A percentile compares a stretch with the other conserved stretches of the same genome.
Conservation (phyloP, 2,888 invertebrate species). For the Phortica okadai region DNA sequence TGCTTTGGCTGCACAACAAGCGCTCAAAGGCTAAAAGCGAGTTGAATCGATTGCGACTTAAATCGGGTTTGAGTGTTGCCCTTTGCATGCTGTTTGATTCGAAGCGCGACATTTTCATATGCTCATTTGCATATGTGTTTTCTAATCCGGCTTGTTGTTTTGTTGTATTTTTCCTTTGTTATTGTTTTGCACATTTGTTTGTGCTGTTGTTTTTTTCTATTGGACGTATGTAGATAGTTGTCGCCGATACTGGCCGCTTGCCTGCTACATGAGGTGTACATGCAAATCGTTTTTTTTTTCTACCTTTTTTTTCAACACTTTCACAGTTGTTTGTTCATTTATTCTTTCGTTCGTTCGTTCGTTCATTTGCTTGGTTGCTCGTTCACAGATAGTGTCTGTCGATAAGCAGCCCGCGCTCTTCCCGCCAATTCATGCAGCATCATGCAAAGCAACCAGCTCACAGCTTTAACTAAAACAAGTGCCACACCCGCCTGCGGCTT, state of each 20-base stretch:
- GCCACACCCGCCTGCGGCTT: slow-evolving; percentile 24
- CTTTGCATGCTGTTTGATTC: no score
- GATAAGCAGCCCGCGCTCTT: slow-evolving; percentile 49
- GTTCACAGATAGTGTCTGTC: slow-evolving; percentile 58
- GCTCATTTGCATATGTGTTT: slow-evolving; percentile 16
- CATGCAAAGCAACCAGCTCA: no score
- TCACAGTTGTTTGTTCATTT: slow-evolving; percentile 55
- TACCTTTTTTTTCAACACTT: slow-evolving; percentile 70
- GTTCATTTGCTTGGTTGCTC: slow-evolving; percentile 50
- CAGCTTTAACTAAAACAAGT: neutral
- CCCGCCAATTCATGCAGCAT: neutral
- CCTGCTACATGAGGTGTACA: slow-evolving; percentile 40
- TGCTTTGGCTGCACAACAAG: neutral
- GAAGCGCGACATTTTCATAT: neutral
- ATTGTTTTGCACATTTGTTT: neutral
- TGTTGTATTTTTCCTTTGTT: neutral
- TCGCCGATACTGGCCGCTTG: slow-evolving; percentile 36
- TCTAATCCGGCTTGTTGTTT: slow-evolving; percentile 1
- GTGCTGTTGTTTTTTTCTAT: neutral
- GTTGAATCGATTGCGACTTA: neutral
- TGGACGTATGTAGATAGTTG: neutral
- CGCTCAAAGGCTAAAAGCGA: neutral
- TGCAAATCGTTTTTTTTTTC: slow-evolving; percentile 42
- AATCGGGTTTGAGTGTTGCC: no score
- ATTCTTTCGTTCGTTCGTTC: slow-evolving; percentile 18